Percentiles rank a stretch among this genome's conserved stretches.
phyloP scores from a whole-genome alignment of 2,113 vertebrate species.

The Microtus pennsylvanicus region DNA sequence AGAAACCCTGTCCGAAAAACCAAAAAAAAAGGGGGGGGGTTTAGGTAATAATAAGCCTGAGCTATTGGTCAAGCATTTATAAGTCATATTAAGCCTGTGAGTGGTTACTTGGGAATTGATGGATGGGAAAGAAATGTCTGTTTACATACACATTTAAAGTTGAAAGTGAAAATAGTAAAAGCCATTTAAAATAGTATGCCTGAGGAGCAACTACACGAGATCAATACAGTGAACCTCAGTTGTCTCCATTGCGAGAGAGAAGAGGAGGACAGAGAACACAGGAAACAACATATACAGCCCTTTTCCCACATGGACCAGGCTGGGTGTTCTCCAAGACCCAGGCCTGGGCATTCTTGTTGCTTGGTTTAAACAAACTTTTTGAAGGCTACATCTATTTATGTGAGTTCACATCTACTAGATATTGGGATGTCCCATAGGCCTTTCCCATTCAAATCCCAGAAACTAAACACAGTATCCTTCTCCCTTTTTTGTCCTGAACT shows the following conservation, averaged over 20 bases:
- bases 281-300: neutral
- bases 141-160: neutral
- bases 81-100: too few species aligned
- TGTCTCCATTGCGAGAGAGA: neutral
- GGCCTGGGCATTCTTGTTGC: neutral
- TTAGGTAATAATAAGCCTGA: too few species aligned
- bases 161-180: neutral
- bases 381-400: neutral
- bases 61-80: too few species aligned
- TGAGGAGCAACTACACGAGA: neutral
- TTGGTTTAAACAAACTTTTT: neutral
- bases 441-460: slow-evolving; percentile 10
- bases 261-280: neutral
- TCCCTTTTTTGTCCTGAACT: neutral
- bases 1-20: too few species aligned
- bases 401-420: neutral
- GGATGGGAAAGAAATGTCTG: too few species aligned
- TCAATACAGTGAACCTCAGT: neutral
- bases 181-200: neutral
- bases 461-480: neutral
- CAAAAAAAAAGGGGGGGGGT: too few species aligned
- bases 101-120: too few species aligned
- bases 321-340: neutral
- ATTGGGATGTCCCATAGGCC: neutral
- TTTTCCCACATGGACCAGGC: neutral